Evolutionary conservation across 2,888 invertebrate species (phyloP).

Genomic region (Pristionchus entomophagus): DNA sequence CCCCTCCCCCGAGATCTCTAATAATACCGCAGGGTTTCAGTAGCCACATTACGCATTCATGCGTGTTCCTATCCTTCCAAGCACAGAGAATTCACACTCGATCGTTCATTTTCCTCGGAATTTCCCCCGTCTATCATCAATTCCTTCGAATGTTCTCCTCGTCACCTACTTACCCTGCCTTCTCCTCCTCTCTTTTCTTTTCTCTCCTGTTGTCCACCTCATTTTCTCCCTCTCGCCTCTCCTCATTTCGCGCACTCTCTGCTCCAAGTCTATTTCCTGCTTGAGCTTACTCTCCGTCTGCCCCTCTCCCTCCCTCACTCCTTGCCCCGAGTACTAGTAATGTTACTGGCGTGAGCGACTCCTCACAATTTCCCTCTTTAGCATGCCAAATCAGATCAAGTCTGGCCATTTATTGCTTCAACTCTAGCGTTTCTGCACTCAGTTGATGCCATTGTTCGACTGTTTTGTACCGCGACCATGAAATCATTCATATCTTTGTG

Average conservation of each 20-base stretch:
- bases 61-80: neutral
- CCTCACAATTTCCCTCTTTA: neutral
- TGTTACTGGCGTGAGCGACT: neutral
- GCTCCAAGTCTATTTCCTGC: slow-evolving; percentile 3
- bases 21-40: neutral
- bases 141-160: neutral
- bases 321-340: neutral
- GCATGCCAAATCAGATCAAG: neutral
- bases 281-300: slow-evolving; percentile 11
- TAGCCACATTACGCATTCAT: neutral
- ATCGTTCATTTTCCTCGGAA: neutral
- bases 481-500: too few relatives aligned
- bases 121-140: neutral
- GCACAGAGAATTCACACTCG: neutral
- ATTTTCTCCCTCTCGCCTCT: slow-evolving; percentile 19
- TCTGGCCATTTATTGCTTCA: too few relatives aligned
- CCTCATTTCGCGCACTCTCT: slow-evolving; percentile 11
- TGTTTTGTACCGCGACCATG: too few relatives aligned
- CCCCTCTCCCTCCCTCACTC: neutral
- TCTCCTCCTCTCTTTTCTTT: neutral
- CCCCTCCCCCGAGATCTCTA: neutral
- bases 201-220: slow-evolving; percentile 30
- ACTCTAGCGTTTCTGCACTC: too few relatives aligned
- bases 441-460: too few relatives aligned
- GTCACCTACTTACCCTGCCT: neutral